These are phyloP conservation scores for Platorchestia sp. DNA, from an alignment of 1,140 invertebrate species.

Conservation along the genomic window DNA sequence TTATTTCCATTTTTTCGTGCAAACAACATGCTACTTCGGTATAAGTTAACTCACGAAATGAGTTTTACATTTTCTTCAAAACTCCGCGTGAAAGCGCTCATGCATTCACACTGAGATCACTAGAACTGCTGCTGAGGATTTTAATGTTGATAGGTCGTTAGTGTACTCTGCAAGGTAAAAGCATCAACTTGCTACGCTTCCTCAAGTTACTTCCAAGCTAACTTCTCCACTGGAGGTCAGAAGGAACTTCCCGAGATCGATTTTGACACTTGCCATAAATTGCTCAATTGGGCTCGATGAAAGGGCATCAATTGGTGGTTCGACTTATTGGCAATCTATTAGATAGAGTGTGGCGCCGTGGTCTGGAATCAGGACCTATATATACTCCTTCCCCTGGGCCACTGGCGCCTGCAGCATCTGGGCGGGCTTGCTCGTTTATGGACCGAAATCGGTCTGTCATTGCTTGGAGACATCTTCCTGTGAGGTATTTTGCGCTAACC, in stretches of 20 bases:
- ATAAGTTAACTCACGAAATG: no score
- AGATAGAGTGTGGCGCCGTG: conserved; percentile 27
- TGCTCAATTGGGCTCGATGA: conserved; percentile 19
- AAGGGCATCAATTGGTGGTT: conserved; percentile 32
- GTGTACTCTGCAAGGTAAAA: not conserved
- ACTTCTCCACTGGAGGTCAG: not conserved
- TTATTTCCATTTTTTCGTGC: no score
- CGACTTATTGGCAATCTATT: conserved; percentile 31
- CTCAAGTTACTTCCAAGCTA: not conserved
- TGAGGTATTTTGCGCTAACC: not conserved
- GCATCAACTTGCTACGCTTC: not conserved
- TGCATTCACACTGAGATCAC: not conserved
- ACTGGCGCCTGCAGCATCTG: not conserved
- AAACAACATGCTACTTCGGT: no score
- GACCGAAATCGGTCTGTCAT: not conserved
- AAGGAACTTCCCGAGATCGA: not conserved
- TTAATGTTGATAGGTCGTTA: not conserved
- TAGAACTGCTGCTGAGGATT: not conserved
- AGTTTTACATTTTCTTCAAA: not conserved
- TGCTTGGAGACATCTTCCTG: not conserved
- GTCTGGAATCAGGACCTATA: not conserved
- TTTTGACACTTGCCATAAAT: conserved; percentile 25
- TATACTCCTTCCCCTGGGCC: not conserved
- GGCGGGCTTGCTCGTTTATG: not conserved
- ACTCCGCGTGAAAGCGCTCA: not conserved